Conservation (phyloP, 2,113 vertebrate species). For the Trichomycterus rosablanca region DNA sequence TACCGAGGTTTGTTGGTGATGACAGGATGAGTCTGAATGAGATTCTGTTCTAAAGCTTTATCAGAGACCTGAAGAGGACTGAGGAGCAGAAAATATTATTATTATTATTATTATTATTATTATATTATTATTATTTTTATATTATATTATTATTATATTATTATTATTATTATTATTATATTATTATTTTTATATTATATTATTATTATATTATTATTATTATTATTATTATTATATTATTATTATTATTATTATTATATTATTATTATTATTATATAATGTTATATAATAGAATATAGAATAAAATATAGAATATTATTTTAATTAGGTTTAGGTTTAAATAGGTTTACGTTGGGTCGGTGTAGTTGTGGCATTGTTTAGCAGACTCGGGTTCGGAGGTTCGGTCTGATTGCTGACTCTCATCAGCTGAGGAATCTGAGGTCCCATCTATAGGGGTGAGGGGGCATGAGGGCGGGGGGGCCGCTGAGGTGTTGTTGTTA, state of each 20-base stretch:
- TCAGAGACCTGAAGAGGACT: too few relatives aligned
- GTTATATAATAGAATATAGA: not conserved
- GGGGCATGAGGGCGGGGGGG: not conserved
- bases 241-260: too few relatives aligned
- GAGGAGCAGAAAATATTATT: too few relatives aligned
- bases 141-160: too few relatives aligned
- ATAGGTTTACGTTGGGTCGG: not conserved
- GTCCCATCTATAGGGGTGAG: not conserved
- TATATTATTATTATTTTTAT: too few relatives aligned
- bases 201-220: too few relatives aligned
- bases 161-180: too few relatives aligned
- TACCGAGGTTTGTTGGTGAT: conserved; percentile 24
- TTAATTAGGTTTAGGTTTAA: not conserved
- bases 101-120: too few relatives aligned
- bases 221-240: too few relatives aligned
- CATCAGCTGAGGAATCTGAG: not conserved
- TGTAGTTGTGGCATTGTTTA: not conserved
- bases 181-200: too few relatives aligned
- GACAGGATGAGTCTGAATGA: conserved; percentile 13
- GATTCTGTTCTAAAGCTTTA: not conserved
- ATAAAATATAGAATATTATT: not conserved
- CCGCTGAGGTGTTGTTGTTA: not conserved
- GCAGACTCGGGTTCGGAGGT: not conserved
- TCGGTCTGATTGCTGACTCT: not conserved
- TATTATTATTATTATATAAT: too few relatives aligned